These are phyloP conservation scores for Helostoma temminkii DNA, from an alignment of 2,797 vertebrate genomes.

Conservation along the genomic window DNA sequence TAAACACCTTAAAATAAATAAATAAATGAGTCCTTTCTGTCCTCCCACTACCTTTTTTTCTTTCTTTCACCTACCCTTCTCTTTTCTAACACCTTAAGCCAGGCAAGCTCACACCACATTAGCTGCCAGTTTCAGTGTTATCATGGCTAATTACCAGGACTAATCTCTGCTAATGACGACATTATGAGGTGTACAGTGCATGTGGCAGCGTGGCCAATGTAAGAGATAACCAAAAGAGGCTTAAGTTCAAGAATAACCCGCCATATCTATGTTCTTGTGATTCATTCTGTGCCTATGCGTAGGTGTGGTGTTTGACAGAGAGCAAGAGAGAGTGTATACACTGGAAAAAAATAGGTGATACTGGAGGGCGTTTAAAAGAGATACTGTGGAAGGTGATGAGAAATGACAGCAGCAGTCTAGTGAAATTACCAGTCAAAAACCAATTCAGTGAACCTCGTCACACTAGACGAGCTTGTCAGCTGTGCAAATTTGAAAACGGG, in stretches of 20 bases:
- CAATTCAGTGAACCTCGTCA: slow-evolving; percentile 6
- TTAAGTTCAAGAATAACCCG: slow-evolving; percentile 61
- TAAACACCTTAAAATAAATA: slow-evolving; percentile 33
- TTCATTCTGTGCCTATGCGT: slow-evolving; percentile 42
- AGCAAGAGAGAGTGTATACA: neutral
- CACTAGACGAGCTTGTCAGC: slow-evolving; percentile 12
- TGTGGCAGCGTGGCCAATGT: slow-evolving; percentile 52
- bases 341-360: slow-evolving; percentile 17
- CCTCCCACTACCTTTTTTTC: slow-evolving; percentile 22
- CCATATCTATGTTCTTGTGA: slow-evolving; percentile 26
- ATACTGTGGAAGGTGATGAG: slow-evolving; percentile 33
- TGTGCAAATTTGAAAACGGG: slow-evolving; percentile 6
- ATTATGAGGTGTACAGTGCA: slow-evolving; percentile 68
- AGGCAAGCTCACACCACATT: slow-evolving; percentile 58
- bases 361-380: slow-evolving; percentile 40
- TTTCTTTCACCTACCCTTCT: slow-evolving; percentile 20
- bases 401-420: slow-evolving; percentile 41
- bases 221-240: slow-evolving; percentile 52
- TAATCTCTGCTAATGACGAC: slow-evolving; percentile 76
- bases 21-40: slow-evolving; percentile 23
- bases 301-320: slow-evolving; percentile 49
- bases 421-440: slow-evolving; percentile 44
- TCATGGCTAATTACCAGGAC: slow-evolving; percentile 72
- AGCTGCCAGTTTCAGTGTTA: slow-evolving; percentile 67
- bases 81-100: slow-evolving; percentile 59